Conservation (phyloP, 2,113 vertebrate genomes). For the Myocastor coypus region DNA sequence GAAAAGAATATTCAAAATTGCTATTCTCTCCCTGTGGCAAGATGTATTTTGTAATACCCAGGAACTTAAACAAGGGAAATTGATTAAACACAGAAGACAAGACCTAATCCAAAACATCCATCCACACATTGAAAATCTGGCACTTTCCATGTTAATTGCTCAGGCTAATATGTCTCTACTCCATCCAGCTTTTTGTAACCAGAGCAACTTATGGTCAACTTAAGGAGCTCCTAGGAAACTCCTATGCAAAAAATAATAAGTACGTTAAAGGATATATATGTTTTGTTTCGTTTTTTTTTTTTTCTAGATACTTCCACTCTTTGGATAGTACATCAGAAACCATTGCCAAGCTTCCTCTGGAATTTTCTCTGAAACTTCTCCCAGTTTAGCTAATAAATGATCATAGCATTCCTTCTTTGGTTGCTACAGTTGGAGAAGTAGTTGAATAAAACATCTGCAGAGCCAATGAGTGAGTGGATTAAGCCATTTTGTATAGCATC, state of each 20-base stretch:
- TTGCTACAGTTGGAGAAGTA: background rate
- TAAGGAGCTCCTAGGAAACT: background rate
- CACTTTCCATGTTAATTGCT: constrained; percentile 40
- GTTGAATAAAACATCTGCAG: background rate
- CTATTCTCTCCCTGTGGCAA: background rate
- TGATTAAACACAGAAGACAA: constrained; percentile 54
- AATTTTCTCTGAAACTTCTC: constrained; percentile 18
- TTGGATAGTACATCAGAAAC: background rate
- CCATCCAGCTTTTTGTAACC: constrained; percentile 25
- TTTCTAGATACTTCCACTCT: background rate
- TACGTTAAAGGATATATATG: background rate
- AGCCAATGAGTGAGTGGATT: background rate
- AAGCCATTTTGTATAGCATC: background rate
- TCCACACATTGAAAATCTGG: background rate
- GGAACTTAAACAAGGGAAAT: constrained; percentile 25
- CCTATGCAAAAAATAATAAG: background rate
- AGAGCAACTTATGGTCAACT: background rate
- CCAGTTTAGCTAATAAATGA: background rate
- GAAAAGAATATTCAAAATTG: background rate
- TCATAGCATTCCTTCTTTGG: background rate
- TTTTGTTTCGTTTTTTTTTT: too few species aligned
- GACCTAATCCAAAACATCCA: background rate
- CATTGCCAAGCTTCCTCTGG: background rate
- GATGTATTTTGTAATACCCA: background rate
- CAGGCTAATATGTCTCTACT: background rate